A percentile compares a stretch with the other conserved stretches of the same genome.
phyloP scores from a whole-genome alignment of 2,888 invertebrate species.

The Ormyrus thymus region DNA sequence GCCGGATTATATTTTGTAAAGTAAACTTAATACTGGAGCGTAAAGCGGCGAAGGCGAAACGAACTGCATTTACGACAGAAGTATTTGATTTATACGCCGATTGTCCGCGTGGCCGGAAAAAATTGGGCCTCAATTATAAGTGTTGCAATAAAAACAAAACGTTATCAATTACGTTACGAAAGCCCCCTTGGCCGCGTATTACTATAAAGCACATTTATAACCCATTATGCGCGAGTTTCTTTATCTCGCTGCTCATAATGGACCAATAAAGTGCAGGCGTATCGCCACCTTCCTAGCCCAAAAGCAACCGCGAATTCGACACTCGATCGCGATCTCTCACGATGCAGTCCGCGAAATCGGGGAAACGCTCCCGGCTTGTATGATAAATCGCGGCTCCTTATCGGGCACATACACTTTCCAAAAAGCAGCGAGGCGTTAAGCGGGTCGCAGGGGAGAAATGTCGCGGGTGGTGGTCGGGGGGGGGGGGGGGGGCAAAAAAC shows the following conservation, averaged over 20 bases:
- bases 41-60: not conserved
- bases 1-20: no score
- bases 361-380: no score
- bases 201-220: not conserved
- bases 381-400: no score
- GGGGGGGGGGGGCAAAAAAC: not conserved
- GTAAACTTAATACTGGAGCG: not conserved
- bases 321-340: no score
- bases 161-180: slow-evolving; percentile 18
- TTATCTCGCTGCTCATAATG: slow-evolving; percentile 2
- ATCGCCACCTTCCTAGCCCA: not conserved
- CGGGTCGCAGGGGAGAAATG: slow-evolving; percentile 1
- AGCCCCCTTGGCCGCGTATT: not conserved
- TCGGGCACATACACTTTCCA: no score
- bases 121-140: slow-evolving; percentile 25
- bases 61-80: not conserved
- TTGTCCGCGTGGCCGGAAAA: slow-evolving; percentile 10
- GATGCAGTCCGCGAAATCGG: no score
- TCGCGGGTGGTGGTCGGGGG: slow-evolving; percentile 2
- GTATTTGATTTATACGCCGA: slow-evolving; percentile 21
- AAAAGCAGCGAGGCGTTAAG: no score
- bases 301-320: slow-evolving; percentile 28
- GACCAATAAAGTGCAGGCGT: slow-evolving; percentile 30
- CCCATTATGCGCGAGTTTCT: slow-evolving; percentile 2
- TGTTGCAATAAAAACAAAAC: not conserved